Evolutionary conservation across 2,113 vertebrate genomes (phyloP), one percentile per base, ranked within the genome.

Genomic region (Lophura nycthemera): DNA sequence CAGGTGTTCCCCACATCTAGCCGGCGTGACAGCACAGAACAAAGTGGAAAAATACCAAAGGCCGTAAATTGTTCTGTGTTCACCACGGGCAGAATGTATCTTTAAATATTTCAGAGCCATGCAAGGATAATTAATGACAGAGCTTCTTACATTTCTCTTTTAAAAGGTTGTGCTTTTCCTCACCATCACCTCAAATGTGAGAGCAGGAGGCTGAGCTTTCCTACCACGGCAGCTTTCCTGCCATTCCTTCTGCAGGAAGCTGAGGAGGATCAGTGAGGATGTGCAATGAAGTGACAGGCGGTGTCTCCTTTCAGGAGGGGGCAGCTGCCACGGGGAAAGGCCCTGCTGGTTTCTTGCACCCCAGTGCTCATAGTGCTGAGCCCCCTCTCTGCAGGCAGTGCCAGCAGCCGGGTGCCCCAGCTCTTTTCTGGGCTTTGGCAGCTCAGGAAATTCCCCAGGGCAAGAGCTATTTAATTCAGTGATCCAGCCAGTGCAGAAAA

Each of bases 261-360:
- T 25, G 22, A 30, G 22, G 29, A 32, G 56, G 13, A 27, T 13
- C n/a, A 18, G 50, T 5, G 32, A 29, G 36, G 20, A 20, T 0
- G 21, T 0, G 6, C 24, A 45, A 21, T 36, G 8, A 34, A 48
- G 25, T 3, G 42, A 10, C 20, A 42, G 76, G 40, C 0, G 4
- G 21, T 2, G 56, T 11, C n/a, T 16, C 18, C 2, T 0, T 4
- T 8, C 25, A 50, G 42, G 48, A 25, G 48, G 24, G n/a, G 7
- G 42, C 14, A 32, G 21, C 34, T 30, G 15, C 54, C 11, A 11
- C 5, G 13, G 52, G 18, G 2, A 42, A 3, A 4, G 15, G 24
- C 2, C 13, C n/a, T 17, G 30, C 4, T 1, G 4, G 4, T 40
- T 40, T 29, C 30, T 59, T 47, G 42, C 6, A 0, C 45, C 48